Conservation (phyloP, 2,797 vertebrate genomes). For the Gymnothorax javanicus region DNA sequence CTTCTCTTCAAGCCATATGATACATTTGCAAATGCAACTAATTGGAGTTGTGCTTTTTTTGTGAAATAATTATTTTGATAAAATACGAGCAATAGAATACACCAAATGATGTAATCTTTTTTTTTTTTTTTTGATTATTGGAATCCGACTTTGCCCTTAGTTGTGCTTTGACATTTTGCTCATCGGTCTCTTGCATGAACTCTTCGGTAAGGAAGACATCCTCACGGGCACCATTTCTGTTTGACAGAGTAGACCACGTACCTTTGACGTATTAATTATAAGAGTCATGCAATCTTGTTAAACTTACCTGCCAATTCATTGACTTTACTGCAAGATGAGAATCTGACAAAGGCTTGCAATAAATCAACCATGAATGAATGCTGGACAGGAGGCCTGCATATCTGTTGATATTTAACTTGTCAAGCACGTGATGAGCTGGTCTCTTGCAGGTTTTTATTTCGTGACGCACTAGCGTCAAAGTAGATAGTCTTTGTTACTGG, state of each 20-base stretch:
- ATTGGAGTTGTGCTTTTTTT: neutral
- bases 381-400: constrained; percentile 7
- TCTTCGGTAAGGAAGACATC: neutral
- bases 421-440: constrained; percentile 15
- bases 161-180: constrained; percentile 3
- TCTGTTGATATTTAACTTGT: constrained; percentile 49
- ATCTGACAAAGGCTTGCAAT: neutral
- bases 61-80: neutral
- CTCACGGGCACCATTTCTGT: neutral
- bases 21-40: neutral
- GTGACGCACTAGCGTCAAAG: neutral
- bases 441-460: neutral
- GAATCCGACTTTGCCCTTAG: neutral
- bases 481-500: neutral
- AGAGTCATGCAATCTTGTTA: neutral
- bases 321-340: constrained; percentile 40
- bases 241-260: constrained; percentile 30
- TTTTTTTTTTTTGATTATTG: neutral
- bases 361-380: constrained; percentile 35
- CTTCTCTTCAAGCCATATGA: neutral
- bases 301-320: constrained; percentile 14
- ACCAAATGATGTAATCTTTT: neutral
- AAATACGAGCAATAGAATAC: neutral
- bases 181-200: neutral
- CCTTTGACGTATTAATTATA: constrained; percentile 42